phyloP scores from a whole-genome alignment of 1,140 invertebrate genomes.

The Propsilocerus akamusi region DNA sequence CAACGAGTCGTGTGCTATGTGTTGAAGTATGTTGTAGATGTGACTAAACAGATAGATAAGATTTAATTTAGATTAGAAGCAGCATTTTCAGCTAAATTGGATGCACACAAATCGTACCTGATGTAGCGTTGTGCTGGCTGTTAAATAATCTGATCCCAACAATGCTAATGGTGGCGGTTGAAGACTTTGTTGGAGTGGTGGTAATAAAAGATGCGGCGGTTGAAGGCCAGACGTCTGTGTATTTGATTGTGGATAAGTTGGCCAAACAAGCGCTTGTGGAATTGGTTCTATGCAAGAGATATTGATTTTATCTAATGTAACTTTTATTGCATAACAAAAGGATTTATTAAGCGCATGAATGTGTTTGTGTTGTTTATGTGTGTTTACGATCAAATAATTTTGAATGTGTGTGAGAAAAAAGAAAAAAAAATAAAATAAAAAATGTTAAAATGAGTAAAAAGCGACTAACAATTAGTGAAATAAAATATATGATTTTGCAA shows the following conservation, averaged over 20 bases:
- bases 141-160: constrained; percentile 28
- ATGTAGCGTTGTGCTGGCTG: constrained; percentile 23
- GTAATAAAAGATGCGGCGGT: constrained; percentile 23
- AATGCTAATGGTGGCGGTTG: constrained; percentile 36
- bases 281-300: constrained; percentile 37
- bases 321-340: neutral
- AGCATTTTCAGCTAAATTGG: neutral
- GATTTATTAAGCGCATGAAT: neutral
- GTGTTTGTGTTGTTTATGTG: neutral
- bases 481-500: neutral
- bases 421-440: neutral
- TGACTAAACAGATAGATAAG: neutral
- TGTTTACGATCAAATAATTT: neutral
- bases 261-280: constrained; percentile 47
- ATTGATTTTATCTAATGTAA: constrained; percentile 4
- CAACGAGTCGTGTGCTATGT: constrained; percentile 34
- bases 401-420: neutral
- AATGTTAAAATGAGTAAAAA: constrained; percentile 4
- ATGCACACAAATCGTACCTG: constrained; percentile 1
- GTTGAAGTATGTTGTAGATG: constrained; percentile 34
- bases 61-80: neutral
- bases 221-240: constrained; percentile 18
- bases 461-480: neutral
- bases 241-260: constrained; percentile 6
- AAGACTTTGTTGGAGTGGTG: constrained; percentile 10